Evolutionary conservation across 2,797 vertebrate species (phyloP).

Genomic region (Champsocephalus gunnari): DNA sequence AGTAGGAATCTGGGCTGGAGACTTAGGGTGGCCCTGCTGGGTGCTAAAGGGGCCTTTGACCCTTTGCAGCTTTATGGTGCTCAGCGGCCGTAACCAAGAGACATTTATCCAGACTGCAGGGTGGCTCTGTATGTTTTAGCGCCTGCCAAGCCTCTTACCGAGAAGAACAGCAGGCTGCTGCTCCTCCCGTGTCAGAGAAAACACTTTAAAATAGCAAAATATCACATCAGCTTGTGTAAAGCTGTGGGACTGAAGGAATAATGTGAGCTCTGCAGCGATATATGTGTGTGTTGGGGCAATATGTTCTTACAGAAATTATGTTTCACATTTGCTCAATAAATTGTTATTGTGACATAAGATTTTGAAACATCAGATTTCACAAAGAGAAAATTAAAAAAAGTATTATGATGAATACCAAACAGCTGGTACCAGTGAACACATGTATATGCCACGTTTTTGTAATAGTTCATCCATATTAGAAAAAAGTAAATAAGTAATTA

Average conservation of each 20-base stretch:
- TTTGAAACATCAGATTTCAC: background rate
- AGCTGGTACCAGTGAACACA: background rate
- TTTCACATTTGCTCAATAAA: background rate
- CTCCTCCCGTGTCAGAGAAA: conserved; percentile 57
- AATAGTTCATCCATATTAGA: background rate
- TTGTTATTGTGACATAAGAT: background rate
- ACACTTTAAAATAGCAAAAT: conserved; percentile 25
- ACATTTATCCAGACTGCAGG: conserved; percentile 63
- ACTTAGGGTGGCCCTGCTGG: conserved; percentile 56
- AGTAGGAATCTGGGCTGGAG: conserved; percentile 70
- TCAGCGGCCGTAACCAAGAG: conserved; percentile 25
- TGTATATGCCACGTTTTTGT: background rate
- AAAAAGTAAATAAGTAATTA: no score
- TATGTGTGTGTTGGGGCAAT: background rate
- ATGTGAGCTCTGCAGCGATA: conserved; percentile 5
- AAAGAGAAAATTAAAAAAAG: background rate
- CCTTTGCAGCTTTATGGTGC: conserved; percentile 42
- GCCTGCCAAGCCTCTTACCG: conserved; percentile 45
- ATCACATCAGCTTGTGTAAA: conserved; percentile 24
- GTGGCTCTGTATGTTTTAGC: conserved; percentile 40
- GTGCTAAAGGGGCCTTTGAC: conserved; percentile 60
- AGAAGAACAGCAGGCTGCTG: conserved; percentile 53
- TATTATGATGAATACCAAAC: background rate
- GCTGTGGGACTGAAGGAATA: background rate
- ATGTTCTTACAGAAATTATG: background rate